Percentiles rank a stretch among this genome's conserved stretches.
phyloP scores from a whole-genome alignment of 2,888 invertebrate genomes.

The Escarpia spicata region DNA sequence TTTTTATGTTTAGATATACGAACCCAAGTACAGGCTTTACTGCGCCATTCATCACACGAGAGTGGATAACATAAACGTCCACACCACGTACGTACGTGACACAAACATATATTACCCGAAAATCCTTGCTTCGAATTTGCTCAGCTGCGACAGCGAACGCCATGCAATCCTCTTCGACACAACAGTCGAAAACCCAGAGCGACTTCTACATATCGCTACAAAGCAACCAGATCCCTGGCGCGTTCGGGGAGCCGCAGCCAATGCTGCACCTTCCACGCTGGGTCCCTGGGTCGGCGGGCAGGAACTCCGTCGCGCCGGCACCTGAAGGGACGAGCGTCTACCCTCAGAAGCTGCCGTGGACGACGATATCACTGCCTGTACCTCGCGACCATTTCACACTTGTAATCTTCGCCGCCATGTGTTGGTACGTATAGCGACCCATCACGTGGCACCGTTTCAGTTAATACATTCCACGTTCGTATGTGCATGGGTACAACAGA shows the following conservation, averaged over 20 bases:
- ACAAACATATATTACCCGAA: not conserved
- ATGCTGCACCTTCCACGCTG: not conserved
- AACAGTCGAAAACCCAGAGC: not conserved
- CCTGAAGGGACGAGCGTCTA: not conserved
- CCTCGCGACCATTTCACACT: not conserved
- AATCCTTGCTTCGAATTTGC: not conserved
- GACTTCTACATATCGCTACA: not conserved
- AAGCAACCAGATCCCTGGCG: not conserved
- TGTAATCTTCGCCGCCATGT: not conserved
- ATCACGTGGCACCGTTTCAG: too few species aligned
- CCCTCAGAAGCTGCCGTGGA: not conserved
- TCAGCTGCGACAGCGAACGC: not conserved
- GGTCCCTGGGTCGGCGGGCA: not conserved
- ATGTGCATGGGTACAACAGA: too few species aligned
- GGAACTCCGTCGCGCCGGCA: not conserved
- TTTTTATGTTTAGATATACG: not conserved
- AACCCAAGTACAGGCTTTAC: not conserved
- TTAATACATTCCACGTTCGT: too few species aligned
- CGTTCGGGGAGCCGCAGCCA: not conserved
- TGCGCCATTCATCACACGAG: not conserved
- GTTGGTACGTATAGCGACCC: not conserved
- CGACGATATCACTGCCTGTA: not conserved
- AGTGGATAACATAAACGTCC: not conserved
- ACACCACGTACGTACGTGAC: not conserved
- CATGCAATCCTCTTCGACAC: not conserved